phyloP scores from a whole-genome alignment of 1,140 invertebrate species.

The Melitaea cinxia region DNA sequence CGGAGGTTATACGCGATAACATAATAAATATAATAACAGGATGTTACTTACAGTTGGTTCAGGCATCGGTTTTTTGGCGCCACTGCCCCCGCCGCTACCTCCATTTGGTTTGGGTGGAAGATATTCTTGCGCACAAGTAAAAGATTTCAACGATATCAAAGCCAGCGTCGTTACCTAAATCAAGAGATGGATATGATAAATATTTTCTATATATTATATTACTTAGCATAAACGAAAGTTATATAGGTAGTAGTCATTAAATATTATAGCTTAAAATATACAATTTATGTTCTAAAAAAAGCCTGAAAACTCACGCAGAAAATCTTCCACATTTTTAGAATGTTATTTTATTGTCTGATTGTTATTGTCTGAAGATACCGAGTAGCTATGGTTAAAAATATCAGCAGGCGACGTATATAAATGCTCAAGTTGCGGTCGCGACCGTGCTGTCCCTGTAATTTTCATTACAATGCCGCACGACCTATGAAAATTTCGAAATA shows the following conservation, averaged over 20 bases:
- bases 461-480: slow-evolving; percentile 65
- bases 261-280: too few species aligned
- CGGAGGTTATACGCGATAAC: too few species aligned
- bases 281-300: neutral
- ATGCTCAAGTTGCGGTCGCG: slow-evolving; percentile 54
- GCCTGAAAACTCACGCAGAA: slow-evolving; percentile 49
- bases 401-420: slow-evolving; percentile 53
- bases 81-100: slow-evolving; percentile 37
- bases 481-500: slow-evolving; percentile 60
- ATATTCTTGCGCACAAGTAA: slow-evolving; percentile 75
- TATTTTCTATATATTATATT: too few species aligned
- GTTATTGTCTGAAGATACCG: slow-evolving; percentile 19
- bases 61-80: slow-evolving; percentile 46
- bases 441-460: slow-evolving; percentile 45
- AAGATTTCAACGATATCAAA: slow-evolving; percentile 45
- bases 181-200: slow-evolving; percentile 10
- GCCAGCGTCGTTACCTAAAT: slow-evolving; percentile 52
- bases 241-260: too few species aligned
- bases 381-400: slow-evolving; percentile 35
- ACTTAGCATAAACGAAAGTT: too few species aligned
- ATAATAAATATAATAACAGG: too few species aligned
- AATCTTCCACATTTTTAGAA: slow-evolving; percentile 55
- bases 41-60: slow-evolving; percentile 58
- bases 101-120: slow-evolving; percentile 76
- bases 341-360: too few species aligned